phyloP scores from a whole-genome alignment of 2,888 invertebrate species.

The Campopleginae sp. region DNA sequence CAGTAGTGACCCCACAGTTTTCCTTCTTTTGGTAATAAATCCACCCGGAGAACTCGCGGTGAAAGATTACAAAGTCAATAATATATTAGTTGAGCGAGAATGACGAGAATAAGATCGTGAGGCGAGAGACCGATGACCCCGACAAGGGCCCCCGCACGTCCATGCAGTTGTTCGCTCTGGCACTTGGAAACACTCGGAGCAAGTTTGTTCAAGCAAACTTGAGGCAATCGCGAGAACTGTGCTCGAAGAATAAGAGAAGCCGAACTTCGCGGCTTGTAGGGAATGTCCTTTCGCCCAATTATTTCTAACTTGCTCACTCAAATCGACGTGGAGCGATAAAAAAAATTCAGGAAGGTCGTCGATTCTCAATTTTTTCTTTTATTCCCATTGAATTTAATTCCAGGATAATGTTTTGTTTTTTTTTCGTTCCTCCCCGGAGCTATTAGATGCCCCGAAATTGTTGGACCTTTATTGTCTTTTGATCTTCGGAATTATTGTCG shows the following conservation, averaged over 20 bases:
- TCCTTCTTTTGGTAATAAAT: neutral
- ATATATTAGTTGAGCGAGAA: neutral
- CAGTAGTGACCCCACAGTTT: constrained; percentile 2
- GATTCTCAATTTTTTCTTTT: neutral
- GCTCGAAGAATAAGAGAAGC: constrained; percentile 7
- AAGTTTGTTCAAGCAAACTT: constrained; percentile 56
- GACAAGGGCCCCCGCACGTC: constrained; percentile 14
- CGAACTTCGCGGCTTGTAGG: neutral
- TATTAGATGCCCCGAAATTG: neutral
- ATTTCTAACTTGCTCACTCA: neutral
- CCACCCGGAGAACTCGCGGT: neutral
- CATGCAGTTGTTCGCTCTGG: constrained; percentile 58
- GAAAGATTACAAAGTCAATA: constrained; percentile 3
- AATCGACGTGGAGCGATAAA: neutral
- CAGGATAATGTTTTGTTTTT: neutral
- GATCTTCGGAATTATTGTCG: constrained; percentile 1
- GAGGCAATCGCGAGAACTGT: constrained; percentile 9
- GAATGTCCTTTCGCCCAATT: neutral
- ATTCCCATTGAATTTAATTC: neutral
- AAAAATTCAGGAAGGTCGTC: neutral
- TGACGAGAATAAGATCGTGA: neutral
- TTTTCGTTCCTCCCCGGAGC: neutral
- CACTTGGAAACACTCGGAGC: constrained; percentile 46
- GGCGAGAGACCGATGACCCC: constrained; percentile 56
- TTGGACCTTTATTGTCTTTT: neutral